phyloP scores from a whole-genome alignment of 1,140 invertebrate species.

The Thalassaphorura encarpata region DNA sequence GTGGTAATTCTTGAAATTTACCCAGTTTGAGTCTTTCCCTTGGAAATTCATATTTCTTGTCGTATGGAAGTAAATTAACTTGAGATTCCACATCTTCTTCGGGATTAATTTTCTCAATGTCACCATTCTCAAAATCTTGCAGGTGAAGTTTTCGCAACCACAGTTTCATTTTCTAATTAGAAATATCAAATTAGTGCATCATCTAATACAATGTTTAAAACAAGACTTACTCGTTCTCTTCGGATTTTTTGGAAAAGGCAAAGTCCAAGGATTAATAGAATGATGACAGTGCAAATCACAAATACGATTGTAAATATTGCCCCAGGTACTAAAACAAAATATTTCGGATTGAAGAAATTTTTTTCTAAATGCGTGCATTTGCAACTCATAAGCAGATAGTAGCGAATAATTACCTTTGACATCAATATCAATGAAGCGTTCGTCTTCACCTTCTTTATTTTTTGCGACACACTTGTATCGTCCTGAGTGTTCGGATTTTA shows the following conservation, averaged over 20 bases:
- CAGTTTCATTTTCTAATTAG: conserved; percentile 3
- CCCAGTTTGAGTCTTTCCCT: conserved; percentile 71
- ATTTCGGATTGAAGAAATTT: conserved; percentile 34
- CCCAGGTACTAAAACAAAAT: conserved; percentile 33
- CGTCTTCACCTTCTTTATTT: conserved; percentile 34
- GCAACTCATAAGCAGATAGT: conserved; percentile 20
- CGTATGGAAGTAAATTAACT: conserved; percentile 80
- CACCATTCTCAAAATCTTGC: conserved; percentile 62
- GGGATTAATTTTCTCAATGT: conserved; percentile 70
- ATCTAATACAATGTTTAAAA: background rate
- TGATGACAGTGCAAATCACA: conserved; percentile 37
- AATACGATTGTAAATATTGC: conserved; percentile 23
- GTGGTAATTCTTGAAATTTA: conserved; percentile 39
- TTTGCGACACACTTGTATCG: conserved; percentile 29
- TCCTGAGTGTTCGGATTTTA: conserved; percentile 23
- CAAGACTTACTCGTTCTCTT: conserved; percentile 45
- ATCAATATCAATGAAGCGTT: conserved; percentile 35
- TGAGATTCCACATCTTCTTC: conserved; percentile 81
- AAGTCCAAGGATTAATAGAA: conserved; percentile 44
- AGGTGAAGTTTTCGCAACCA: conserved; percentile 16
- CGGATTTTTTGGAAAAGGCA: conserved; percentile 42
- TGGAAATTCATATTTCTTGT: conserved; percentile 82
- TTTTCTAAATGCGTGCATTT: conserved; percentile 39
- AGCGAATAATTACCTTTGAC: conserved; percentile 39
- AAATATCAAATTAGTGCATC: conserved; percentile 4